These are phyloP conservation scores for Machimus atricapillus DNA, from an alignment of 2,888 invertebrate genomes.

Conservation along the genomic window DNA sequence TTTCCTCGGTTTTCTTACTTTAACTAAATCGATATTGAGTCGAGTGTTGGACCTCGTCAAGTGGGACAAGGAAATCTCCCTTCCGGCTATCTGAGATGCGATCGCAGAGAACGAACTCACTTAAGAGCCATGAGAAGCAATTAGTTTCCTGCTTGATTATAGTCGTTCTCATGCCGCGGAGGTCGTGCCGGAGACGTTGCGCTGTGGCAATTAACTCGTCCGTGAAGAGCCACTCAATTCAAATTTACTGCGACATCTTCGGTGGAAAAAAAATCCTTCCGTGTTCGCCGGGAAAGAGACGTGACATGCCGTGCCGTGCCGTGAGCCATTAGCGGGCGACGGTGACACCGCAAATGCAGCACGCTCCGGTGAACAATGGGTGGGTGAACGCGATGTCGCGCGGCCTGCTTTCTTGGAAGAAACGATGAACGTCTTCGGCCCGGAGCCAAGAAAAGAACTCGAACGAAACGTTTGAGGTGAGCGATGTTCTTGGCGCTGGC, in stretches of 20 bases:
- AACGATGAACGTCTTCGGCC: neutral
- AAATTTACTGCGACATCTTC: neutral
- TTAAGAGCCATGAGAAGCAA: neutral
- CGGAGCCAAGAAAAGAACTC: neutral
- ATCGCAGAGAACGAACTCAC: neutral
- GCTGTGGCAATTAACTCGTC: neutral
- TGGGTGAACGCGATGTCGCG: neutral
- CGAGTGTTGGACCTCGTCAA: neutral
- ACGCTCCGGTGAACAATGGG: neutral
- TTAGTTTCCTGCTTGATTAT: neutral
- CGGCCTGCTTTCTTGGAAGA: neutral
- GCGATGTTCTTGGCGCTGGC: neutral
- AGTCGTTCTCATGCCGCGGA: neutral
- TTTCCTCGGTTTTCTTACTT: too few relatives aligned
- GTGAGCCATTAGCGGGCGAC: neutral
- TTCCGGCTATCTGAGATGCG: neutral
- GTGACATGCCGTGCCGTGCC: neutral
- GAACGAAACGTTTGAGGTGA: neutral
- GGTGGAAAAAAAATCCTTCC: neutral
- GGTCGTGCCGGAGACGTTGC: neutral
- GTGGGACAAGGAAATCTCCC: neutral
- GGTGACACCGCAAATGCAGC: neutral
- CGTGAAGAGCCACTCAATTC: neutral
- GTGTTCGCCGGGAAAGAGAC: neutral
- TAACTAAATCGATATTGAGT: neutral